Base-by-base conservation (phyloP, 2,888 invertebrate species). In the Orthosia incerta region DNA sequence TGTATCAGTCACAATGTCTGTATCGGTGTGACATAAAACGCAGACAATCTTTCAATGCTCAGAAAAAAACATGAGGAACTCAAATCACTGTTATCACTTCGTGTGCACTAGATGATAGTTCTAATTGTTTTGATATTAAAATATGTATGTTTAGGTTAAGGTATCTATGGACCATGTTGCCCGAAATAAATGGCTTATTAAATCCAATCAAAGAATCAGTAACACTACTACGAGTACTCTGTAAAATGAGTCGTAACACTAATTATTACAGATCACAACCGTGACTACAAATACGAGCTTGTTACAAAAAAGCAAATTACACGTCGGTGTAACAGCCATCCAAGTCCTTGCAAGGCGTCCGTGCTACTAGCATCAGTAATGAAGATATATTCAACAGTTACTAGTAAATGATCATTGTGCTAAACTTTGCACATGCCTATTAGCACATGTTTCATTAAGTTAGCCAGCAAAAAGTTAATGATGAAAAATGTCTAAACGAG, bases 261-360 rank as follows among this genome's bases (percentile, higher is more conserved):
- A 48, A 13, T 31, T 31, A 18, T 31, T 51, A 67, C 0, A 60
- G n/a, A 55, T 59, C 39, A 45, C 20, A 15, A 56, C 11, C n/a
- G 7, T 62, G 4, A 12, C 18, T 4, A 26, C n/a, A 3, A 51
- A 12, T 20, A 7, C 12, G 13, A n/a, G 20, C 13, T 50, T 18
- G 4, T 20, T 1, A 26, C n/a, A 63, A 61, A 12, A 61, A 55
- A 26, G n/a, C 9, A 20, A 0, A 31, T 59, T 59, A 18, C 86
- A n/a, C 73, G 64, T 72, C 92, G 88, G 92, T 94, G 92, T 92
- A 74, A 93, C 48, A 77, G 80, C 26, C 74, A 71, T 69, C 82
- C 84, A 65, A 79, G 76, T 86, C 85, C 83, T 85, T 60, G 77
- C 77, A 75, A 67, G 74, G 66, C 77, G 72, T 78, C 55, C 56